Conservation (phyloP, 2,113 vertebrate species). For the Brachypteracias leptosomus region DNA sequence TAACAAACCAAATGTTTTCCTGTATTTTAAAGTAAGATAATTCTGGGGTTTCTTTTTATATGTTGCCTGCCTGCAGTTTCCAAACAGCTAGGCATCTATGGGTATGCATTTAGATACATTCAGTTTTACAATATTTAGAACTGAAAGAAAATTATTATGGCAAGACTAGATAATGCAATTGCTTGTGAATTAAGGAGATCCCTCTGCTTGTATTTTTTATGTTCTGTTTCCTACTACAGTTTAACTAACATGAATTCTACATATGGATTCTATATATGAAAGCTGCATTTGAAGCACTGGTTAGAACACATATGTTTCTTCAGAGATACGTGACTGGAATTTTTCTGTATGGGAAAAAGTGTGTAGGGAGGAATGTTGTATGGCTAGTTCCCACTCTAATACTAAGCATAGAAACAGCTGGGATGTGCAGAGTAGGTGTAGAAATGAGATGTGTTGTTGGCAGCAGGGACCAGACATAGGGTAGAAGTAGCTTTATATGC, state of each 20-base stretch:
- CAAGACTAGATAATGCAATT: neutral
- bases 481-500: neutral
- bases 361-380: neutral
- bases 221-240: neutral
- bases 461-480: neutral
- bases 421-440: neutral
- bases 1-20: neutral
- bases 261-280: neutral
- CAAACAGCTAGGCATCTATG: neutral
- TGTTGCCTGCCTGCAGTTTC: neutral
- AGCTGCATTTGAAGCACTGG: neutral
- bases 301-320: neutral
- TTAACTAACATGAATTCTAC: neutral
- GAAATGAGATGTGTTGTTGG: neutral
- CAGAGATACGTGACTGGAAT: too few species aligned
- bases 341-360: neutral
- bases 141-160: neutral
- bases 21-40: neutral
- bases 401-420: neutral
- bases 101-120: neutral
- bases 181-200: neutral
- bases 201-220: neutral
- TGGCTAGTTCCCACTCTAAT: neutral
- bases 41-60: neutral
- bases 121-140: neutral